Base-by-base conservation (phyloP, 2,797 vertebrate genomes). In the Cheirogaleus major region DNA sequence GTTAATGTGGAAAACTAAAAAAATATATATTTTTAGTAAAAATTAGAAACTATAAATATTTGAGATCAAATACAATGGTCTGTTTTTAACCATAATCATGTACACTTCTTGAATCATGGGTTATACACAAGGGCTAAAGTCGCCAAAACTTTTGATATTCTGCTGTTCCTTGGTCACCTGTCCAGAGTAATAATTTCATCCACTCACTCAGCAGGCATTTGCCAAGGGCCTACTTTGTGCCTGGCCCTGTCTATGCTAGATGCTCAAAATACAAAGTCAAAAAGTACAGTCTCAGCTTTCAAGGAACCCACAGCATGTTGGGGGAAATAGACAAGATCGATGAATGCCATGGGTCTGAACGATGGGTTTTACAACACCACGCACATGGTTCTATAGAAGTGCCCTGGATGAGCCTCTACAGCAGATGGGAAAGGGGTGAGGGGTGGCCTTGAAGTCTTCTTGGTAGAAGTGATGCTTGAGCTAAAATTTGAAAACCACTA, bases 1-100 rank as follows among this genome's bases (percentile, higher is more conserved):
- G 1, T 63, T 96, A 67, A 84, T 82, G 18, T 55, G 14, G 69
- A 88, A 95, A 95, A 85, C 43, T 67, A 50, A 76, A 95, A 93
- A 43, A 45, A 6, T 9, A 50, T 52, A 38, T 38, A 2, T 11
- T 78, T 82, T 87, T 41, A 73, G 32, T 95, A 90, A 83, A 86
- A 81, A 79, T 59, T 45, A 93, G 84, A 84, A 75, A 22, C 20
- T 81, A 32, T 48, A 35, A 45, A 80, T 72, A 70, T 61, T 78
- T 61, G 35, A 88, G 41, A 86, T 55, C 55, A 91, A 90, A 76
- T 76, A 82, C 7, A 61, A 30, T 65, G 13, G 14, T 87, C 65
- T 92, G 25, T 11, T 96, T 75, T 89, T 59, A 15, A 32, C n/a
- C 27, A 76, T 63, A 69, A 63, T 57, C 35, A 2, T 67, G 14